These are phyloP conservation scores for Idris sp. DNA, from an alignment of 1,140 invertebrate genomes.

Conservation along the genomic window DNA sequence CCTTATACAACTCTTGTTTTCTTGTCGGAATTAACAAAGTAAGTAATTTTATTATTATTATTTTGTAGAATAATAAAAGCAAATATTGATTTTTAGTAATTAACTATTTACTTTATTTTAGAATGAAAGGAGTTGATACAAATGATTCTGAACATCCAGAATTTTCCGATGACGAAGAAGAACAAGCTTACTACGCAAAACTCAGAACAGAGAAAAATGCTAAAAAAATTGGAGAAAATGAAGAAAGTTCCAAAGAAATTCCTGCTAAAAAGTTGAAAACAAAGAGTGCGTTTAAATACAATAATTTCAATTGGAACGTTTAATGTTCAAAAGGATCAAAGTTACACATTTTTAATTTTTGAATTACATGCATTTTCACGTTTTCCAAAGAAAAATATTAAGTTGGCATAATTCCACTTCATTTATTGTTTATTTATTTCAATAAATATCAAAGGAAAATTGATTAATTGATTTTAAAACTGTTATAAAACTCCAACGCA, in stretches of 20 bases:
- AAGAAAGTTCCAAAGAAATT: constrained; percentile 3
- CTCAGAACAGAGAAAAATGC: constrained; percentile 65
- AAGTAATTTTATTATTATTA: constrained; percentile 59
- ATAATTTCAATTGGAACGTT: no score
- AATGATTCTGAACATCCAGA: constrained; percentile 93
- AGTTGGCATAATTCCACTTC: no score
- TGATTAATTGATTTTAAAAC: no score
- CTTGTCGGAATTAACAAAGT: constrained; percentile 84
- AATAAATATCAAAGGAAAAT: no score
- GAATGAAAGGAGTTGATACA: constrained; percentile 88
- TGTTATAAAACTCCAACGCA: no score
- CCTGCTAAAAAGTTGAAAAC: no score
- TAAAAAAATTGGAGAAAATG: constrained; percentile 22
- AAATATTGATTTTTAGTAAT: neutral
- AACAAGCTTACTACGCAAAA: constrained; percentile 77
- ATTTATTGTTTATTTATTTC: no score
- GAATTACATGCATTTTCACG: no score
- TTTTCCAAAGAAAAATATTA: no score
- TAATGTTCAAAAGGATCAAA: no score
- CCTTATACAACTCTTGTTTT: constrained; percentile 87
- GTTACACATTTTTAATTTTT: no score
- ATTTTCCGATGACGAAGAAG: constrained; percentile 94
- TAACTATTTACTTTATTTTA: constrained; percentile 77
- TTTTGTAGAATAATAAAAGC: neutral
- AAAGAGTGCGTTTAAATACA: no score